These are phyloP conservation scores for Ceyx erithaca DNA, from an alignment of 2,797 vertebrate species.

Conservation along the genomic window DNA sequence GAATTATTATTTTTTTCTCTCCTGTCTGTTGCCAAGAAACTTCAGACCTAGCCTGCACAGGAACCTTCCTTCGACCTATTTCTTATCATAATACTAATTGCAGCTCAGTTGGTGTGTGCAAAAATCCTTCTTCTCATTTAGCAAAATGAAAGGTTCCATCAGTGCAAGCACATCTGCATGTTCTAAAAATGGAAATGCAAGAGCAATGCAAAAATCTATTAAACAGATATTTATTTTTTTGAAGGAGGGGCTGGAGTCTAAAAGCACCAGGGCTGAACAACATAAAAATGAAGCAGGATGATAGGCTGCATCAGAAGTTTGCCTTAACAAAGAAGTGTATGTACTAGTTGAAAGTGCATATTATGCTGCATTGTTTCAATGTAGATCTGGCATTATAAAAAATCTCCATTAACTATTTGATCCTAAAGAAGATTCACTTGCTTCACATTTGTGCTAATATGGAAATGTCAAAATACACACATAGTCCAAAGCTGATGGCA, in stretches of 20 bases:
- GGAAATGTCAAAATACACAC: constrained; percentile 44
- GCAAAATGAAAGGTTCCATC: constrained; percentile 62
- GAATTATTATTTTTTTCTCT: neutral
- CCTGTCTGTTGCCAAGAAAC: constrained; percentile 23
- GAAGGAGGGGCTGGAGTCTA: neutral
- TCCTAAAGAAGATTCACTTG: constrained; percentile 42
- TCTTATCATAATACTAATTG: constrained; percentile 61
- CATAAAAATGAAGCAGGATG: constrained; percentile 38
- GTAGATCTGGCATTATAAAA: constrained; percentile 23
- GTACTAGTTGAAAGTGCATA: constrained; percentile 61
- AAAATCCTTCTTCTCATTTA: constrained; percentile 47
- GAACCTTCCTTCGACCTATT: constrained; percentile 36
- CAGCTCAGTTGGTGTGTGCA: constrained; percentile 46
- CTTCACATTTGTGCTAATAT: constrained; percentile 57
- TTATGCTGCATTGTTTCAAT: constrained; percentile 44
- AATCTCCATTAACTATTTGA: constrained; percentile 34
- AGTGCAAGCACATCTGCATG: constrained; percentile 36
- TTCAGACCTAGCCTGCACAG: constrained; percentile 27
- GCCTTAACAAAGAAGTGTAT: constrained; percentile 62
- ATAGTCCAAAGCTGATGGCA: constrained; percentile 22
- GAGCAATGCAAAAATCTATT: constrained; percentile 45
- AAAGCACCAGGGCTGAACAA: constrained; percentile 42
- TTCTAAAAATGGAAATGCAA: constrained; percentile 62
- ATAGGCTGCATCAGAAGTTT: constrained; percentile 60
- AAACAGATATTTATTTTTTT: constrained; percentile 52